Evolutionary conservation across 2,113 vertebrate species (phyloP), one percentile per base, ranked within the genome.

Genomic region (Eidolon helvum): DNA sequence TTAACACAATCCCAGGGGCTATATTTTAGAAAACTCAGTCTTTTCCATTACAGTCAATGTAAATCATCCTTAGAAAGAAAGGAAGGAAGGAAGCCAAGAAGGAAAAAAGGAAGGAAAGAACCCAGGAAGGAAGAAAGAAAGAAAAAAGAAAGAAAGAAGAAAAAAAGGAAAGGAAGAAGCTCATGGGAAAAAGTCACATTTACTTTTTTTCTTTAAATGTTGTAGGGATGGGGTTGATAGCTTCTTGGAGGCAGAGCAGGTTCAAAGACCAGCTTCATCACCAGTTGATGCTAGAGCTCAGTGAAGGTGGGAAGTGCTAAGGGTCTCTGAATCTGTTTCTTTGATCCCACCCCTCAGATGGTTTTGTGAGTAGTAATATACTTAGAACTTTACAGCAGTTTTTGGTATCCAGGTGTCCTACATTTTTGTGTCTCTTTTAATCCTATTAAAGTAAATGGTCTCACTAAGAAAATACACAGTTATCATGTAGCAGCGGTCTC

Each of bases 251-350:
- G 45, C 50, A 77, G 38, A 28, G 11, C 6, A 12, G 24, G 1
- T 50, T 88, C 28, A 43, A 30, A 43, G 8, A 11, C 45, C 50
- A 30, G 21, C 63, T 53, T 38, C 1, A 0, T 15, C 14, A 35
- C 4, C 8, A 11, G 33, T 0, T 11, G 45, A 30, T 2, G 22
- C 33, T 2, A 1, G 35, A 0, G 0, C 24, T 83, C 53, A 22
- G 84, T 8, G 48, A 68, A 2, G 5, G 19, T 40, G 72, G 55
- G n/a, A 48, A 53, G 59, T 15, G 30, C 10, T 33, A 8, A n/a
- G 4, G 24, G 12, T 5, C 43, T 45, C 19, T 18, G 28, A 57
- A 26, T 26, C 28, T 48, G 0, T 43, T 11, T 53, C 66, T 30
- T 71, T 4, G 4, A 40, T 53, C 22, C 19, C 45, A 69, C 15